A percentile compares a stretch with the other conserved stretches of the same genome.
These are phyloP conservation scores for Caranx melampygus DNA, from an alignment of 2,113 vertebrate species.

Conservation along the genomic window DNA sequence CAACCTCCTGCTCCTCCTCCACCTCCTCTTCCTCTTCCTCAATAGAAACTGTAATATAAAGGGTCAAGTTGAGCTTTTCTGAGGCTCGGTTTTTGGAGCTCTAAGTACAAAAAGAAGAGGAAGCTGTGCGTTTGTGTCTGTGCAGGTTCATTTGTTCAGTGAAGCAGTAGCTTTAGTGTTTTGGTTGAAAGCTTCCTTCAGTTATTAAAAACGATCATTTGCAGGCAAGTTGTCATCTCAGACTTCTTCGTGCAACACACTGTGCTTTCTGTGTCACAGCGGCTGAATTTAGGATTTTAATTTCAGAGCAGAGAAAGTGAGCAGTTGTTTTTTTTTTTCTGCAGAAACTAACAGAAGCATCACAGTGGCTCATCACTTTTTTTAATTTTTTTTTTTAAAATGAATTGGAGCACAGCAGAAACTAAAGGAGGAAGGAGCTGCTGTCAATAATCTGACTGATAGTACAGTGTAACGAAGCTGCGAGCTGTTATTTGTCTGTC, in stretches of 20 bases:
- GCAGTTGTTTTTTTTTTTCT: slow-evolving; percentile 36
- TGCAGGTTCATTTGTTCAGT: too few relatives aligned
- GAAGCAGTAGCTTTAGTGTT: too few relatives aligned
- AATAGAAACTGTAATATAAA: too few relatives aligned
- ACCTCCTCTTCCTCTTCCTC: too few relatives aligned
- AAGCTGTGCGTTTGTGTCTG: too few relatives aligned
- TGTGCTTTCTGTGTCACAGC: slow-evolving; percentile 7
- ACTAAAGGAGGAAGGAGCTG: slow-evolving; percentile 53
- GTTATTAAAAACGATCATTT: slow-evolving; percentile 22
- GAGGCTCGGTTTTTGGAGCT: too few relatives aligned
- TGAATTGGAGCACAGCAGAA: slow-evolving; percentile 33
- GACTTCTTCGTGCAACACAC: not conserved
- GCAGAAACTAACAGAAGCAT: slow-evolving; percentile 9
- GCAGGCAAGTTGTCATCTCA: not conserved
- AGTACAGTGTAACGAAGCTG: slow-evolving; percentile 34
- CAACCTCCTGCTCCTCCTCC: too few relatives aligned
- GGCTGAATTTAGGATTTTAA: slow-evolving; percentile 27
- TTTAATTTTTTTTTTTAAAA: not conserved
- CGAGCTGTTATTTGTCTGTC: slow-evolving; percentile 52
- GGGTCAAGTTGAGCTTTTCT: too few relatives aligned
- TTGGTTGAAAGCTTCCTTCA: not conserved
- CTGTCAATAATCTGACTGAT: slow-evolving; percentile 52
- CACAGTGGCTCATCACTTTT: not conserved
- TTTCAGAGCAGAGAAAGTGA: slow-evolving; percentile 31
- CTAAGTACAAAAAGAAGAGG: too few relatives aligned